These are phyloP conservation scores for Anableps anableps DNA, from an alignment of 2,797 vertebrate genomes.

Conservation along the genomic window DNA sequence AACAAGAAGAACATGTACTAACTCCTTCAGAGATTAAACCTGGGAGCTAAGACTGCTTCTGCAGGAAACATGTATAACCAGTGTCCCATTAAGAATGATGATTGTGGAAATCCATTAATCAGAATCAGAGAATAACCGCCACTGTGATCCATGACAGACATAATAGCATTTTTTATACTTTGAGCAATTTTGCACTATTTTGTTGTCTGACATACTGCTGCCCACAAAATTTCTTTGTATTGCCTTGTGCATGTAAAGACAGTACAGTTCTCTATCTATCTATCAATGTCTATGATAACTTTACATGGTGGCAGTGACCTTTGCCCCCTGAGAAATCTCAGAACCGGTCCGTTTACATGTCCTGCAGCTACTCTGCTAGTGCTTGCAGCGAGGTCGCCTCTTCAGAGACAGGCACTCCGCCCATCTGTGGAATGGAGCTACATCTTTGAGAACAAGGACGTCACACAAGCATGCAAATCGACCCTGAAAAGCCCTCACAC, in stretches of 20 bases:
- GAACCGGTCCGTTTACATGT: constrained; percentile 43
- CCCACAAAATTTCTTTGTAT: too few relatives aligned
- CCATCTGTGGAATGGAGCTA: constrained; percentile 44
- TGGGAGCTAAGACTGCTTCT: background rate
- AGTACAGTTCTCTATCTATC: too few relatives aligned
- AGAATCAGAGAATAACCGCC: background rate
- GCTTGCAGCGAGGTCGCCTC: constrained; percentile 48
- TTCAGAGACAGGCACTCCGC: constrained; percentile 21
- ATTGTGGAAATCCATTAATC: background rate
- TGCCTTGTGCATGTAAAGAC: too few relatives aligned
- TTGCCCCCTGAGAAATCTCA: constrained; percentile 33
- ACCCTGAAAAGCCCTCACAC: constrained; percentile 21
- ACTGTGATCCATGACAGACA: background rate
- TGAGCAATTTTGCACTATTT: too few relatives aligned
- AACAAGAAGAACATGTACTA: constrained; percentile 5
- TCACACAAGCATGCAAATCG: constrained; percentile 45
- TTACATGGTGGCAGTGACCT: constrained; percentile 14
- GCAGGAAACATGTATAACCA: constrained; percentile 8
- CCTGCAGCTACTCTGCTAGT: constrained; percentile 32
- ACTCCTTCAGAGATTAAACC: background rate
- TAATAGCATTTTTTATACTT: too few relatives aligned
- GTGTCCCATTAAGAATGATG: constrained; percentile 3
- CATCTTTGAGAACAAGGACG: constrained; percentile 25
- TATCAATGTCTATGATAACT: background rate
- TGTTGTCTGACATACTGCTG: too few relatives aligned